phyloP scores from a whole-genome alignment of 2,797 vertebrate species.

The Sphenodon punctatus region DNA sequence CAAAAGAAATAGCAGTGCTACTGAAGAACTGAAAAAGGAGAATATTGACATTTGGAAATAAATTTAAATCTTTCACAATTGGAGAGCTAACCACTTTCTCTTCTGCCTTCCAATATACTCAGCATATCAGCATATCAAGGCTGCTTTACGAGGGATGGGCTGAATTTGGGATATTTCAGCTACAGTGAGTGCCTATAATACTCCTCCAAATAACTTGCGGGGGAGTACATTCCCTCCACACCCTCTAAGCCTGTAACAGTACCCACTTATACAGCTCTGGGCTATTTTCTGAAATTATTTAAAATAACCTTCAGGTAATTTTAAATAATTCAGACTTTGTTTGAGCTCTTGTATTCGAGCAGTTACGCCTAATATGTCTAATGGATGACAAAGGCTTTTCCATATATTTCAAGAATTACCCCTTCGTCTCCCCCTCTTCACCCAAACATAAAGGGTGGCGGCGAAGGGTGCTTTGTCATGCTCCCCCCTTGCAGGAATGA shows the following conservation, averaged over 20 bases:
- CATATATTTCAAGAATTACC: constrained; percentile 3
- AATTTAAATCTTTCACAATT: constrained; percentile 6
- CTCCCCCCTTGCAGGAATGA: too few relatives aligned
- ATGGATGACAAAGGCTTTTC: background rate
- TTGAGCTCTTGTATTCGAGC: background rate
- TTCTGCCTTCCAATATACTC: background rate
- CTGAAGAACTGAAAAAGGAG: background rate
- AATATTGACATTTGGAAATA: background rate
- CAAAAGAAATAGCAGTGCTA: constrained; percentile 28
- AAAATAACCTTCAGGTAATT: background rate
- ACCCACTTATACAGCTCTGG: background rate
- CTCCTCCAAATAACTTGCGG: background rate
- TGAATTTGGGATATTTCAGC: background rate
- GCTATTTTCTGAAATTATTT: background rate
- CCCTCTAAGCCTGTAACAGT: background rate
- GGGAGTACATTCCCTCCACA: background rate
- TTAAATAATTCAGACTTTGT: background rate
- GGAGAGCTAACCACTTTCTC: background rate
- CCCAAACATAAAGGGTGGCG: too few relatives aligned
- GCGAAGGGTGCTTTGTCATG: too few relatives aligned
- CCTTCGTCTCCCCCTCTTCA: too few relatives aligned
- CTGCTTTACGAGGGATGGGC: background rate
- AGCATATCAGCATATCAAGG: constrained; percentile 10
- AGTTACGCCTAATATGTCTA: background rate
- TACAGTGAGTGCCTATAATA: background rate